Evolutionary conservation across 64 coral and sea anemone species (phyloP).

Genomic region (Cladopsammia gracilis): DNA sequence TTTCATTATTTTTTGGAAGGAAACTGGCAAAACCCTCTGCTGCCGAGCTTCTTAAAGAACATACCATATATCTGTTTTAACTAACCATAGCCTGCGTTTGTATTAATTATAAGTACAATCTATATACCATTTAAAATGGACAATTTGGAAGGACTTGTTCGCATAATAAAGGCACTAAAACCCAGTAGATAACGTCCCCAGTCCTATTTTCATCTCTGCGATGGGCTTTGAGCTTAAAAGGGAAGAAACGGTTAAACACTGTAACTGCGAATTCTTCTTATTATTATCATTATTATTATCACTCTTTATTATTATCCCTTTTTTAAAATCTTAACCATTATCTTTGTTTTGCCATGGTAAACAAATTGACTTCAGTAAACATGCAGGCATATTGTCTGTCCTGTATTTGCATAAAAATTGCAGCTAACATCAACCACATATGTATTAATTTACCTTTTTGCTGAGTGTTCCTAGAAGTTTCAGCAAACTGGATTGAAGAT

Average conservation of each 20-base stretch:
- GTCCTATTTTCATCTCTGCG: conserved; percentile 6
- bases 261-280: neutral
- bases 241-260: neutral
- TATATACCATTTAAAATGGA: neutral
- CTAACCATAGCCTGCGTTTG: no score
- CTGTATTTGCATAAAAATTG: neutral
- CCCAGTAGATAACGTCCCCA: neutral
- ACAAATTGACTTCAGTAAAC: neutral
- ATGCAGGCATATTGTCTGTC: neutral
- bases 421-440: neutral
- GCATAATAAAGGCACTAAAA: neutral
- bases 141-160: neutral
- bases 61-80: no score
- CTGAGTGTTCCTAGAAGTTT: no score
- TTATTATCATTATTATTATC: no score
- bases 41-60: neutral
- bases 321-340: neutral
- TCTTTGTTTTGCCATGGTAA: conserved; percentile 3
- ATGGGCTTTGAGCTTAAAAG: neutral
- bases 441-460: no score
- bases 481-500: no score
- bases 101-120: neutral
- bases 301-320: neutral
- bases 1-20: neutral
- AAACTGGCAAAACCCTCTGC: neutral